Evolutionary conservation across 2,797 vertebrate genomes (phyloP).

Genomic region (Acipenser transmontanus): DNA sequence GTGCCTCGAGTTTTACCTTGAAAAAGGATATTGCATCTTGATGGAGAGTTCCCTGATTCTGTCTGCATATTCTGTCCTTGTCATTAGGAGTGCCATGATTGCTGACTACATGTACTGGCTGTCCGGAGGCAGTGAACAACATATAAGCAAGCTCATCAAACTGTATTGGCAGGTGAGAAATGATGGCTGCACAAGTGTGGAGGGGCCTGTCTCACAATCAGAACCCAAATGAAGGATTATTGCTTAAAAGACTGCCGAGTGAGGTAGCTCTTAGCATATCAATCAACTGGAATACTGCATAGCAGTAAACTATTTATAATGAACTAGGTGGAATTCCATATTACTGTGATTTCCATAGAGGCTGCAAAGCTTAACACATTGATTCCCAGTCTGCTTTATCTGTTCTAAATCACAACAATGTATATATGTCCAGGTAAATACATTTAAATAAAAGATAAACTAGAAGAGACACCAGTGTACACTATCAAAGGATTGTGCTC

Average conservation of each 20-base stretch:
- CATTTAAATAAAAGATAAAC: too few relatives aligned
- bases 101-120: constrained; percentile 76
- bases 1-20: constrained; percentile 13
- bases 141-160: constrained; percentile 73
- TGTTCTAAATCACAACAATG: too few relatives aligned
- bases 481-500: too few relatives aligned
- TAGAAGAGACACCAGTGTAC: too few relatives aligned
- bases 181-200: constrained; percentile 37
- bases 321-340: constrained; percentile 42
- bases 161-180: constrained; percentile 85
- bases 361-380: background rate
- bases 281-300: constrained; percentile 55
- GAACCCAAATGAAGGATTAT: constrained; percentile 68
- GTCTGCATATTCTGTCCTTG: constrained; percentile 45
- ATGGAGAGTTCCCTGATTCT: constrained; percentile 35
- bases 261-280: constrained; percentile 62
- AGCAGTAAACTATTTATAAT: constrained; percentile 55
- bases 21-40: constrained; percentile 29
- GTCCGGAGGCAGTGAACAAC: constrained; percentile 46
- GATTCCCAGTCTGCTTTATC: too few relatives aligned
- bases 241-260: constrained; percentile 67
- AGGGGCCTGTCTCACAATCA: constrained; percentile 45
- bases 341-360: constrained; percentile 6
- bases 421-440: too few relatives aligned
- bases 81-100: constrained; percentile 64